Evolutionary conservation across 2,113 vertebrate genomes (phyloP).

Genomic region (Cryptomyrus ogoouensis): DNA sequence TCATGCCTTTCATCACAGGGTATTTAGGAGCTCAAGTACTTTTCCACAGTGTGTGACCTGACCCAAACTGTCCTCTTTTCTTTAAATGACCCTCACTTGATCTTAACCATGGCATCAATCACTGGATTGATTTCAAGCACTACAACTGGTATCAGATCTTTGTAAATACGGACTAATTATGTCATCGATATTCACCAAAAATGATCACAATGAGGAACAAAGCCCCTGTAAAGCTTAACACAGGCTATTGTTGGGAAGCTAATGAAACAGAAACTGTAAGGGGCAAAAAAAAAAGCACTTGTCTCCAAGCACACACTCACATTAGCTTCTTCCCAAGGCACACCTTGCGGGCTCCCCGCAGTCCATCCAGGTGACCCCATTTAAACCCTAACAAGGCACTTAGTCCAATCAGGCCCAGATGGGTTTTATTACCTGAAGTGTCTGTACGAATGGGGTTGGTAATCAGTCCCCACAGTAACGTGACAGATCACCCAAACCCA

Average conservation of each 20-base stretch:
- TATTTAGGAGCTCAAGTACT: neutral
- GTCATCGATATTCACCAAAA: neutral
- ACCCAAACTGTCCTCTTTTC: neutral
- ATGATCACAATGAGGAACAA: neutral
- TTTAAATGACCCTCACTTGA: neutral
- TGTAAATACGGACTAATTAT: neutral
- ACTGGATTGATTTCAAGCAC: conserved; percentile 31
- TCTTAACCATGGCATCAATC: conserved; percentile 14
- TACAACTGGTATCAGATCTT: conserved; percentile 8
- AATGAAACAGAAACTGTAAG: neutral
- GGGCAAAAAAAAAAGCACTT: neutral
- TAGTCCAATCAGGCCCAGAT: neutral
- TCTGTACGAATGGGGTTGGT: neutral
- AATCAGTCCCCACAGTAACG: neutral
- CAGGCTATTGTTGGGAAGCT: neutral
- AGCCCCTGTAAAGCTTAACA: neutral
- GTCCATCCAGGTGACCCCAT: neutral
- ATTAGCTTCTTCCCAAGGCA: neutral
- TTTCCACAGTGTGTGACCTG: neutral
- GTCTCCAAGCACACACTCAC: neutral
- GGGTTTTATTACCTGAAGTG: neutral
- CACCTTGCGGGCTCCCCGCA: neutral
- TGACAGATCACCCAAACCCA: neutral
- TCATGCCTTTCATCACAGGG: neutral
- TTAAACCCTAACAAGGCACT: neutral